phyloP scores from a whole-genome alignment of 2,888 invertebrate genomes.

The Epinotia ramella region DNA sequence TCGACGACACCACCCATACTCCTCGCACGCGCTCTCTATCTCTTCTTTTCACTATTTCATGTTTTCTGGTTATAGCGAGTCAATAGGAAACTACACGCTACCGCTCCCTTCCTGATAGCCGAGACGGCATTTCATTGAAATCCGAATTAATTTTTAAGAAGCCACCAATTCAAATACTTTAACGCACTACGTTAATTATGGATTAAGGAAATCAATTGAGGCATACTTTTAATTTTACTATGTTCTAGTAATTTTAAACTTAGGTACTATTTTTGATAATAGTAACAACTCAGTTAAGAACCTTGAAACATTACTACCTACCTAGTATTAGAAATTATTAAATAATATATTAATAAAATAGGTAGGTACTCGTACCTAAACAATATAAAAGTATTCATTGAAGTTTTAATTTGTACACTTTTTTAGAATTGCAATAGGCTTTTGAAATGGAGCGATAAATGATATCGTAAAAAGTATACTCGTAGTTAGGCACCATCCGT shows the following conservation, averaged over 20 bases:
- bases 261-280: too few species aligned
- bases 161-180: background rate
- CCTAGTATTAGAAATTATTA: too few species aligned
- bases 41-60: slow-evolving; percentile 53
- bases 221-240: too few species aligned
- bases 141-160: background rate
- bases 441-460: slow-evolving; percentile 4
- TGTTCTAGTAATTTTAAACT: too few species aligned
- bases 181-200: background rate
- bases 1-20: slow-evolving; percentile 52
- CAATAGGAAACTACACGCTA: slow-evolving; percentile 80
- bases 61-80: slow-evolving; percentile 62
- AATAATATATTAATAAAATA: too few species aligned
- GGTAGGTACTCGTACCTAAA: too few species aligned
- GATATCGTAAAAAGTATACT: slow-evolving; percentile 14
- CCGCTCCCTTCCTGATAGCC: slow-evolving; percentile 72
- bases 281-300: too few species aligned
- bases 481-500: background rate
- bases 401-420: too few species aligned
- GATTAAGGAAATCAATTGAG: too few species aligned
- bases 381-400: too few species aligned
- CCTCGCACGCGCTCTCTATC: slow-evolving; percentile 60
- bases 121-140: slow-evolving; percentile 51
- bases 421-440: background rate
- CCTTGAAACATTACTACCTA: too few species aligned